Evolutionary conservation across 2,888 invertebrate genomes (phyloP), one percentile per base, ranked within the genome.

Genomic region (Meiosimyza platycephala): DNA sequence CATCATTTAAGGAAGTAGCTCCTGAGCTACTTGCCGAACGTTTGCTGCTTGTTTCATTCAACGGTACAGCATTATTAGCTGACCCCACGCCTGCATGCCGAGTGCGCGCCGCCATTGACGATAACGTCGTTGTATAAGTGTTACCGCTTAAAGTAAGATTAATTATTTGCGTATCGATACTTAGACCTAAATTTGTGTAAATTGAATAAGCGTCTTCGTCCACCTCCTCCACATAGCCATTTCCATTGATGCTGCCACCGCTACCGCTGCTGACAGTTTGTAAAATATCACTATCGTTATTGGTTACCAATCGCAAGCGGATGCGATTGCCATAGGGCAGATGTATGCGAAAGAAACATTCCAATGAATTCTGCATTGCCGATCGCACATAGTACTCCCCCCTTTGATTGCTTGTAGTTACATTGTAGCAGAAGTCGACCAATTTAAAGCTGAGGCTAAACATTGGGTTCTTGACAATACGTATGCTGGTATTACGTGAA

Each of bases 381-480:
- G 81, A 79, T 77, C 90, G 90, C 82, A 92, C 88, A 83, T 90
- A 90, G 88, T 91, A 91, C 80, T 91, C 90, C 82, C 91, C 92
- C 88, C 91, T 92, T 77, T 89, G 89, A 69, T 88, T 88, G 78
- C 90, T 89, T 78, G 92, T 89, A 51, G 92, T 90, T 76, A 93
- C 90, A 84, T 93, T 91, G 83, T 93, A 92, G 80, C 93, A 93
- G 83, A 91, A 91, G 86, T 93, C 93, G 74, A 93, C 93, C 79
- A 90, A 86, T 82, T 90, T 90, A 88, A 91, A 93, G 79, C 88
- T 88, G 80, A 92, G 89, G 84, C 90, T 89, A 89, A 93, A 93
- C 85, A 91, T 89, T 72, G 92, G 92, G 84, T 89, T 89, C 75
- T 91, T 91, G 80, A 90, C 90, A 72, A 91, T 86, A 80, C 89